Conservation (phyloP, 2,888 invertebrate genomes). For the Cerceris ruficornis region DNA sequence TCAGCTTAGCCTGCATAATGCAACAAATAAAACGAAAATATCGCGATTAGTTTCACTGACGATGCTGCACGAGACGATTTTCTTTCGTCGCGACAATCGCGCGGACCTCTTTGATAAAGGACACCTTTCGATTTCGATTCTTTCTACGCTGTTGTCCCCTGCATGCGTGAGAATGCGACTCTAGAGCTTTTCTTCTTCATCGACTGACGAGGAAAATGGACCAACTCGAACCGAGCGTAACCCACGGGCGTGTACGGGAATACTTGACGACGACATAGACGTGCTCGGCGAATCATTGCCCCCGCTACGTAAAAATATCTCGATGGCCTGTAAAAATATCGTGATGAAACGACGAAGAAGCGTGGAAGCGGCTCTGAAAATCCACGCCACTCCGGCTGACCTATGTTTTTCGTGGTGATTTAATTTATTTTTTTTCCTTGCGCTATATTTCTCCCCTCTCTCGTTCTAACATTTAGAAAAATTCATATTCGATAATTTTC, state of each 20-base stretch:
- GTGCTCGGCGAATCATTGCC: slow-evolving; percentile 75
- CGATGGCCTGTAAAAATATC: slow-evolving; percentile 67
- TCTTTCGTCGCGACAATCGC: no score
- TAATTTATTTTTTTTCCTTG: background rate
- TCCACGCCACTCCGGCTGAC: slow-evolving; percentile 50
- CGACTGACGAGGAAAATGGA: background rate
- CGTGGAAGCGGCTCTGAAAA: slow-evolving; percentile 37
- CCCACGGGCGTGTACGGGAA: slow-evolving; percentile 17
- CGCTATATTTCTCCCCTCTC: background rate
- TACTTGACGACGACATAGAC: slow-evolving; percentile 61
- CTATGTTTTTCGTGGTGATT: slow-evolving; percentile 9
- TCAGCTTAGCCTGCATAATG: slow-evolving; percentile 44
- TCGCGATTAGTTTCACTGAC: background rate
- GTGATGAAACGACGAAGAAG: slow-evolving; percentile 37
- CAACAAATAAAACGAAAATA: slow-evolving; percentile 36
- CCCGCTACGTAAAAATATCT: slow-evolving; percentile 78
- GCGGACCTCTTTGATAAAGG: no score
- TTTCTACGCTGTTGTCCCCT: no score
- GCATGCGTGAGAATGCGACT: background rate
- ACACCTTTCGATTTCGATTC: no score
- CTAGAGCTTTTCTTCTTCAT: background rate
- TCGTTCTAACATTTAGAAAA: background rate
- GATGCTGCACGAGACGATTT: background rate
- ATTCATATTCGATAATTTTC: no score
- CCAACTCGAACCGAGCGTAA: background rate